Evolutionary conservation across 2,113 vertebrate genomes (phyloP), one percentile per base, ranked within the genome.

Genomic region (Pelecanus crispus): DNA sequence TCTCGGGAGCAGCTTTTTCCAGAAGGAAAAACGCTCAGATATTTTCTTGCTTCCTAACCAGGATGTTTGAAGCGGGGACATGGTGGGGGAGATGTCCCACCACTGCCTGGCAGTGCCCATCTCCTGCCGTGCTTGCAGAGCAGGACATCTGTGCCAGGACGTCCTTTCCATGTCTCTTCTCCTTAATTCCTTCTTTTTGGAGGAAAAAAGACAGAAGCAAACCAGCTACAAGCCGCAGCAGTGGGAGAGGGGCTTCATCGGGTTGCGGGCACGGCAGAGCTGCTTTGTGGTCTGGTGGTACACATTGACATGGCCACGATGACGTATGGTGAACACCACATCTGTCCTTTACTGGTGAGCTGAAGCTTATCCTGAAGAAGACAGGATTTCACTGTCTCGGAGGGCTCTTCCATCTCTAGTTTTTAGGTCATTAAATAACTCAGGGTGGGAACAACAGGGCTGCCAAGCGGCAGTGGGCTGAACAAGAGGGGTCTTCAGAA

Each of bases 31-130:
- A 32, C 9, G 9, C 11, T 65, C 38, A 26, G 29, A 31, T 36
- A 40, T 11, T 52, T 70, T 56, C 17, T n/a, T 34, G 7, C 31
- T 53, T 65, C 22, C 56, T 58, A 40, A 79, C 7, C 3, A 7
- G 12, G 42, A 38, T 17, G 21, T 65, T 6, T 49, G 32, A 75
- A 42, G 36, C 0, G 0, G 21, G 42, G 42, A 56, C 0, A 3
- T 17, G 17, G 10, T 12, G 38, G 32, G 13, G 32, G 20, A 44
- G 36, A 52, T 29, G 20, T 70, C 44, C 32, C 25, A 17, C 15
- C 7, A 1, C 24, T 22, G 21, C 32, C 45, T 6, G 4, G 52
- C 26, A 32, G 49, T 25, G n/a, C 19, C 16, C n/a, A 61, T 34
- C 38, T 67, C 65, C 29, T 68, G 56, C 49, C 12, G 21, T 2